Base-by-base conservation (phyloP, 2,113 vertebrate species). In the Ursus arctos region DNA sequence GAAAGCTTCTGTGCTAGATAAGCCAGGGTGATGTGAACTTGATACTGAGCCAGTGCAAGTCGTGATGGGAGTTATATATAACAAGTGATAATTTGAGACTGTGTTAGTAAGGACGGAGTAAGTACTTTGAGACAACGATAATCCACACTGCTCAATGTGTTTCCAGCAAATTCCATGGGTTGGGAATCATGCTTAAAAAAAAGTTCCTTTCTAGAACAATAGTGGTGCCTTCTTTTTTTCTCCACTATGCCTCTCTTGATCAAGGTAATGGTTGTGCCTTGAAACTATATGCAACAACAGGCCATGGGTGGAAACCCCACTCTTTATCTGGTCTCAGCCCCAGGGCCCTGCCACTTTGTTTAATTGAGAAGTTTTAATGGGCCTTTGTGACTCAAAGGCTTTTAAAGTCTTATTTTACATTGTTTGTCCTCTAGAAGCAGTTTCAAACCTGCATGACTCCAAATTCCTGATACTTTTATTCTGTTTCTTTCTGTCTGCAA, bases 401-500 rank as follows among this genome's bases (percentile, higher is more conserved):
- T 53, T 85, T 51, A 80, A 22, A 49, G 9, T 74, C 33, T 81
- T 40, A 53, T 47, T 77, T 97, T 53, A 53, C n/a, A 65, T 43
- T 80, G 51, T 67, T 90, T 81, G 55, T 92, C 57, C 47, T 88
- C 59, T 36, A n/a, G 65, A 82, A 93, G 84, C 11, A 12, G 31
- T 40, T 98, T 85, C 92, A 90, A 71, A 88, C 33, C 22, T n/a
- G 28, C 26, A 14, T 2, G 12, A 59, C 40, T 96, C 59, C 79
- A 92, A 69, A 90, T 88, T 76, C 92, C 87, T 77, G 87, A 22
- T 89, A 59, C 65, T 90, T 94, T 88, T 33, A 76, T 94, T 82
- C 76, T 79, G 87, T 94, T 94, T 96, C 85, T 85, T 94, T 95
- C 96, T 96, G 96, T 96, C 88, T 97, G 76, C 87, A 97, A 96